Conservation (phyloP, 1,140 invertebrate species). For the Drosophila repleta region DNA sequence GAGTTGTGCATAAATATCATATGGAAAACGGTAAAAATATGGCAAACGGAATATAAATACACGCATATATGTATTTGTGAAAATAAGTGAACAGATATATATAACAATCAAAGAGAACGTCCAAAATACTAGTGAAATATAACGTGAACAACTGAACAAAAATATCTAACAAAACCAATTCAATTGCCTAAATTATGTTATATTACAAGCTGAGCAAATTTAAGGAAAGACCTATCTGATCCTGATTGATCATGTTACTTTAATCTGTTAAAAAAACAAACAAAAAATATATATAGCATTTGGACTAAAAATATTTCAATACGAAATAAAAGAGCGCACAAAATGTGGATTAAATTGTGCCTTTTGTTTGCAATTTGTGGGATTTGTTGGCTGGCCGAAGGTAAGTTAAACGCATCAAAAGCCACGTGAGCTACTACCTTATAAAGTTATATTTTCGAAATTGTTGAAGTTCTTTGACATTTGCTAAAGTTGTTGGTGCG, state of each 20-base stretch:
- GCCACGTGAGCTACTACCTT: too few relatives aligned
- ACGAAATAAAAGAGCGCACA: slow-evolving; percentile 15
- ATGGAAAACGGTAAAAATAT: slow-evolving; percentile 51
- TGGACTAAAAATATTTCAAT: neutral
- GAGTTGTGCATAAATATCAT: slow-evolving; percentile 50
- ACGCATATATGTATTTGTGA: slow-evolving; percentile 11
- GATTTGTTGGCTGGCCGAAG: slow-evolving; percentile 42
- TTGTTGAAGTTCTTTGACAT: neutral
- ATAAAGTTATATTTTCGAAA: neutral
- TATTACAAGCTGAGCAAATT: slow-evolving; percentile 24
- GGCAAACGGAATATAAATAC: slow-evolving; percentile 51
- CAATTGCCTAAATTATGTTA: slow-evolving; percentile 25
- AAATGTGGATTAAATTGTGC: slow-evolving; percentile 62
- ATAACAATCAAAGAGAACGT: slow-evolving; percentile 3
- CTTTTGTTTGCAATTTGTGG: slow-evolving; percentile 42
- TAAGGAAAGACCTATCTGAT: slow-evolving; percentile 25
- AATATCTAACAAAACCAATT: too few relatives aligned
- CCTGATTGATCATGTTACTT: slow-evolving; percentile 28
- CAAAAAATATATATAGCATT: neutral
- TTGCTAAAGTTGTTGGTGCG: slow-evolving; percentile 10
- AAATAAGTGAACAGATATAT: slow-evolving; percentile 34
- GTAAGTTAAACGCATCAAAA: slow-evolving; percentile 41
- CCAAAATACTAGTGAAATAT: neutral
- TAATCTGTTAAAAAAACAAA: slow-evolving; percentile 32
- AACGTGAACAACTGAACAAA: neutral